These are phyloP conservation scores for Colletes latitarsis DNA, from an alignment of 1,140 invertebrate species.

Conservation along the genomic window DNA sequence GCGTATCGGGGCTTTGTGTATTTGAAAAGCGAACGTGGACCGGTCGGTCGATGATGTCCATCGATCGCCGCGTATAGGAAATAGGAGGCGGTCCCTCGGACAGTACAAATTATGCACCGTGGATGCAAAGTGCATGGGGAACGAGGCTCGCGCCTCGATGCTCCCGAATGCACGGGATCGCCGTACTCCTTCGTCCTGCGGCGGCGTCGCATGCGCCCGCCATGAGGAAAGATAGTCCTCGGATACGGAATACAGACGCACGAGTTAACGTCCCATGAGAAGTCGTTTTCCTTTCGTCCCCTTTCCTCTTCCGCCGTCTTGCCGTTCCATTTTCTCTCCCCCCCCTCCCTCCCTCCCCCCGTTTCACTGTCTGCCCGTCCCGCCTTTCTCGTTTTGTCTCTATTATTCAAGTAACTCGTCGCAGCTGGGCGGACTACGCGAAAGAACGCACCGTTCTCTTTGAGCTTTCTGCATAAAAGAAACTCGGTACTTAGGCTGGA, in stretches of 20 bases:
- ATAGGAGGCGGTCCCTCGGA: slow-evolving; percentile 47
- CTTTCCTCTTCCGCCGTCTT: neutral
- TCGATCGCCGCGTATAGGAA: slow-evolving; percentile 43
- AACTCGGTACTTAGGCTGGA: slow-evolving; percentile 38
- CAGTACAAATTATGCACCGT: slow-evolving; percentile 71
- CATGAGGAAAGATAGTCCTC: slow-evolving; percentile 33
- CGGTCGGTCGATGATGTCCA: slow-evolving; percentile 47
- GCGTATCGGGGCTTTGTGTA: slow-evolving; percentile 14
- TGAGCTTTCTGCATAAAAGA: slow-evolving; percentile 58
- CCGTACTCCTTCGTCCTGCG: slow-evolving; percentile 46
- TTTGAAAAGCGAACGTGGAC: slow-evolving; percentile 17
- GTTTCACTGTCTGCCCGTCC: neutral
- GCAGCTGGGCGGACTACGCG: slow-evolving; percentile 22
- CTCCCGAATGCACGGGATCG: slow-evolving; percentile 67
- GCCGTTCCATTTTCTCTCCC: neutral
- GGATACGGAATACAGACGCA: slow-evolving; percentile 19
- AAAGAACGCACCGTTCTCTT: slow-evolving; percentile 51
- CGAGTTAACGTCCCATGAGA: slow-evolving; percentile 60
- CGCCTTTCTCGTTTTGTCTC: slow-evolving; percentile 21
- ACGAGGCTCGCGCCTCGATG: slow-evolving; percentile 67
- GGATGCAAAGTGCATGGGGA: slow-evolving; percentile 71
- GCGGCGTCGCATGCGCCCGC: neutral
- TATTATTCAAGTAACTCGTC: slow-evolving; percentile 62
- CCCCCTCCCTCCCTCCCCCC: neutral
- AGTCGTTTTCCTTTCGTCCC: slow-evolving; percentile 29